These are phyloP conservation scores for Chaetops frenatus DNA, from an alignment of 2,113 vertebrate genomes.

Conservation along the genomic window DNA sequence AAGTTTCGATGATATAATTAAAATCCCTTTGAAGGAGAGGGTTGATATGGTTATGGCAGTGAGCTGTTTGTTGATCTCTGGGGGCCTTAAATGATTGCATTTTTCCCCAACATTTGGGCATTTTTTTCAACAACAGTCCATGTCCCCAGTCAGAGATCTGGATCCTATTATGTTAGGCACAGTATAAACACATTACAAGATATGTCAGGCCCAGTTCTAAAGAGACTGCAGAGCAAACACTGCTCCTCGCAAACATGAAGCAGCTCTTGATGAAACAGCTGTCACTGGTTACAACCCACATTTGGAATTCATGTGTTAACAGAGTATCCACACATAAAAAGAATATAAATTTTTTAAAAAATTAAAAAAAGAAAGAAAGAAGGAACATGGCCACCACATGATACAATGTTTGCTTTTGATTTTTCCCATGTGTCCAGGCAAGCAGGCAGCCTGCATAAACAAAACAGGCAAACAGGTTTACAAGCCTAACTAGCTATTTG, in stretches of 20 bases:
- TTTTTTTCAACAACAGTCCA: not conserved
- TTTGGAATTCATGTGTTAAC: not conserved
- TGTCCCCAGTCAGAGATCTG: not conserved
- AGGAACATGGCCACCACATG: not conserved
- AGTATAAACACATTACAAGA: conserved; percentile 12
- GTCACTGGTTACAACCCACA: not conserved
- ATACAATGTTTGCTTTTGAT: not conserved
- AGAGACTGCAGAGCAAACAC: conserved; percentile 19
- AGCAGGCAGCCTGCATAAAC: not conserved
- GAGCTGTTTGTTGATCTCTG: not conserved
- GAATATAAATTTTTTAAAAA: not conserved
- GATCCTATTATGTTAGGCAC: not conserved
- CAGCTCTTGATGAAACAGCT: conserved; percentile 17
- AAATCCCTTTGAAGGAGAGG: not conserved
- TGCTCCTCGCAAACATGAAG: not conserved
- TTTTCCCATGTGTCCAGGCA: conserved; percentile 66
- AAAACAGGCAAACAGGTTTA: not conserved
- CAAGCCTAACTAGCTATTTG: conserved; percentile 65
- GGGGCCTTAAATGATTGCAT: not conserved
- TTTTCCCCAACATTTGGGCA: not conserved
- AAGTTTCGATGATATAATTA: not conserved
- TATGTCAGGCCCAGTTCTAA: not conserved
- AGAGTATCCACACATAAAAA: not conserved
- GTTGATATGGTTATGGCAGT: not conserved
- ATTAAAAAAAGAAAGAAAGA: too few species aligned